Evolutionary conservation across 2,888 invertebrate genomes (phyloP).

Genomic region (Ochropacha duplaris): DNA sequence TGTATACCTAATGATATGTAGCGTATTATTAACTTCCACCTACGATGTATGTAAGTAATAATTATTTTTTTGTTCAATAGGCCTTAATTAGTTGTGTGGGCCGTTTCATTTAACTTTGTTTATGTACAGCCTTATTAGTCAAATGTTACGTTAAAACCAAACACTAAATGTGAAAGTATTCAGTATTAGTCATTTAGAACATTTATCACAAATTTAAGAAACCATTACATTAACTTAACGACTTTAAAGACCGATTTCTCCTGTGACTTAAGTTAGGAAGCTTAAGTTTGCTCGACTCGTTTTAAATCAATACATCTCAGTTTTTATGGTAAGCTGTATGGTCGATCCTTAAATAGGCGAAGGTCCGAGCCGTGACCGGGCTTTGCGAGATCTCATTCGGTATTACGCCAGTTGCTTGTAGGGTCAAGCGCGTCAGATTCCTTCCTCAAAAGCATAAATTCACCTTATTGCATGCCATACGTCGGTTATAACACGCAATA

Average conservation of each 20-base stretch:
- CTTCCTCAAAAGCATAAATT: conserved; percentile 10
- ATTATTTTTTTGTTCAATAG: not conserved
- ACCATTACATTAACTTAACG: not conserved
- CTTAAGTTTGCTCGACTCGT: not conserved
- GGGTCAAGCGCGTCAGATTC: conserved; percentile 37
- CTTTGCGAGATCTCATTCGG: conserved; percentile 36
- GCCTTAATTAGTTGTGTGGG: not conserved
- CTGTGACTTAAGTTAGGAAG: not conserved
- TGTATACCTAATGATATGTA: too few relatives aligned
- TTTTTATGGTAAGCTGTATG: conserved; percentile 10
- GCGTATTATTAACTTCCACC: not conserved
- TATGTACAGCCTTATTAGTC: not conserved
- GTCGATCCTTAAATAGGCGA: conserved; percentile 27
- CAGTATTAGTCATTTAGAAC: not conserved
- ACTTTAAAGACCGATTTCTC: not conserved
- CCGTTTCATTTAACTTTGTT: not conserved
- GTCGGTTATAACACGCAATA: conserved; percentile 5
- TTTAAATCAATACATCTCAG: not conserved
- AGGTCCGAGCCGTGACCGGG: conserved; percentile 43
- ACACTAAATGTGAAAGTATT: not conserved
- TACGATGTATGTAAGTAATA: not conserved
- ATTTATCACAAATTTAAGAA: not conserved
- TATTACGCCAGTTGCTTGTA: conserved; percentile 17
- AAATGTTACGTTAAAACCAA: not conserved
- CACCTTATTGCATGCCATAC: conserved; percentile 5